Evolutionary conservation across 2,797 vertebrate species (phyloP), one percentile per base, ranked within the genome.

Genomic region (Diglossa cyanea): DNA sequence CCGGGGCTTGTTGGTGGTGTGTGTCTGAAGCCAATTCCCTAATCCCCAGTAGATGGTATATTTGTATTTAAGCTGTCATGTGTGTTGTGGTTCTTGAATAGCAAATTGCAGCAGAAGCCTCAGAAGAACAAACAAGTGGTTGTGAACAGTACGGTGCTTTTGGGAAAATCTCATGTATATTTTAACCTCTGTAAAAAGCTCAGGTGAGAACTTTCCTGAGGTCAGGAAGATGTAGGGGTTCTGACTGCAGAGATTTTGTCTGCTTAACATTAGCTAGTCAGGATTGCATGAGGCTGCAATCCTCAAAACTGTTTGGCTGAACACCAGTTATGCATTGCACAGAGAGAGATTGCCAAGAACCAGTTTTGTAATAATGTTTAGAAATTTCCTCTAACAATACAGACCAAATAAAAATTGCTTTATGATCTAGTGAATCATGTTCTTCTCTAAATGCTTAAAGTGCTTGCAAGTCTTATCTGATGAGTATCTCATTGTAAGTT

Each of bases 351-450:
- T 91, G 78, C 84, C 75, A 83, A 86, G 75, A 94, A 58, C 47
- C 30, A 58, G 53, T 97, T 97, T 95, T 95, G 92, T 89, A 95
- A 89, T 84, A 45, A 57, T 35, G 58, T 80, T 92, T 86, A 94
- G 92, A 94, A 89, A 89, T 92, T 74, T 87, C 54, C 58, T 67
- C 61, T 72, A 18, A 77, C 37, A 68, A 91, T 89, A 57, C 76
- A 85, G 68, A 65, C 42, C 50, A 80, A 90, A 80, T 44, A 61
- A 72, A 80, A 80, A 86, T 58, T 57, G 62, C 68, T 86, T 72
- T 91, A 40, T 85, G 67, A 66, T 71, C n/a, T 24, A 58, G 28
- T 76, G 84, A 72, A 61, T 89, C 57, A 35, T 37, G 7, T 80
- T 90, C 28, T 83, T 9, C 55, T 91, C 48, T 76, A 83, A 92